Conservation (phyloP, 2,797 vertebrate genomes). For the Xenops minutus region DNA sequence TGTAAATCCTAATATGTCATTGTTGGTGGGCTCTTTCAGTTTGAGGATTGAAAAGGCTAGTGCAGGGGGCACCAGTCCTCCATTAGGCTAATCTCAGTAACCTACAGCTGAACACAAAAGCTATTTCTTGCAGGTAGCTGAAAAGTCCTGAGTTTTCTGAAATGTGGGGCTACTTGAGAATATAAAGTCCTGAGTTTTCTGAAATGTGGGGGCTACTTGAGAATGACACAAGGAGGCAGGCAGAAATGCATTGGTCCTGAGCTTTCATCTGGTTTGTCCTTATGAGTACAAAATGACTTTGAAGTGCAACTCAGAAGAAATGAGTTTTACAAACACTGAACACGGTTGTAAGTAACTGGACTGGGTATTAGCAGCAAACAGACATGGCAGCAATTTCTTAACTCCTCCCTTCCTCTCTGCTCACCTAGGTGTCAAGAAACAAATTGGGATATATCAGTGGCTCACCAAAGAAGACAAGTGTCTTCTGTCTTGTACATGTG, state of each 20-base stretch:
- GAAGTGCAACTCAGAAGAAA: background rate
- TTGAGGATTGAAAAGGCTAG: background rate
- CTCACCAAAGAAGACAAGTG: background rate
- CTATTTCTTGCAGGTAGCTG: background rate
- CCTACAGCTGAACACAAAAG: background rate
- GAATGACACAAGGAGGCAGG: background rate
- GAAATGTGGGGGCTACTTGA: background rate
- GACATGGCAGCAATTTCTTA: background rate
- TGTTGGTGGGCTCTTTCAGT: background rate
- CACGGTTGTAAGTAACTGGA: fast-evolving
- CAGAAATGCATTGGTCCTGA: background rate
- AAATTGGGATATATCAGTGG: background rate
- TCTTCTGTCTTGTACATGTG: background rate
- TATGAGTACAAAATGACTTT: background rate
- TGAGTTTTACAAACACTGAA: background rate
- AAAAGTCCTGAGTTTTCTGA: background rate
- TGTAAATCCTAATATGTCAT: background rate
- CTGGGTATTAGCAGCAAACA: background rate
- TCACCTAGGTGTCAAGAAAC: background rate
- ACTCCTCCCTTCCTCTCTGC: background rate
- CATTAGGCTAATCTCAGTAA: background rate
- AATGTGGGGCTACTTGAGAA: background rate
- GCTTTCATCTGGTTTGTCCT: background rate
- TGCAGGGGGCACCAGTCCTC: background rate
- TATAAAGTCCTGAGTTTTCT: background rate